These are phyloP conservation scores for Haliclystus octoradiatus DNA, from an alignment of 30 jellyfish, hydroid and myxozoan species.

Conservation along the genomic window DNA sequence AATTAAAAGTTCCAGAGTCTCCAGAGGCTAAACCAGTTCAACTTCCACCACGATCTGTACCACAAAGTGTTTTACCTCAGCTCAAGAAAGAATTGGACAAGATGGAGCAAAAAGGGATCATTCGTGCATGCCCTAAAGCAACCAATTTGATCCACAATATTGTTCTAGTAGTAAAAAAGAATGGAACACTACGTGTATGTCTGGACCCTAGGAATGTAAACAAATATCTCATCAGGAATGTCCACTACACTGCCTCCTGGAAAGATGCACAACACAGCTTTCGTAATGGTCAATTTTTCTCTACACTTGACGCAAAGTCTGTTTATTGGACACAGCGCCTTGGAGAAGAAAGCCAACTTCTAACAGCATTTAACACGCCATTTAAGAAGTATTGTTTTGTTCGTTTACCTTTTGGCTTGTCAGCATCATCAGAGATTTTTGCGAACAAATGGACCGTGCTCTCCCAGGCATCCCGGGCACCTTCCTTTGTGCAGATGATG, in stretches of 20 bases:
- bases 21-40: slow-evolving; percentile 20
- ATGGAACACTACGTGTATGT: slow-evolving; percentile 17
- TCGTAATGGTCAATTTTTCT: slow-evolving; percentile 13
- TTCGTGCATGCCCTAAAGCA: slow-evolving; percentile 16
- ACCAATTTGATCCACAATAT: slow-evolving; percentile 30
- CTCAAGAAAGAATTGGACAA: slow-evolving; percentile 19
- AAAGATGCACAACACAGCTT: slow-evolving; percentile 34
- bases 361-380: slow-evolving; percentile 29
- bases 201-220: slow-evolving; percentile 23
- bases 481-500: slow-evolving; percentile 30
- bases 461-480: slow-evolving; percentile 13
- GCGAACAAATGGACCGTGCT: slow-evolving; percentile 5
- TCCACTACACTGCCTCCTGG: slow-evolving; percentile 33
- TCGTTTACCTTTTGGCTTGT: slow-evolving; percentile 12
- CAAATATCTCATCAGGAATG: slow-evolving; percentile 9
- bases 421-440: slow-evolving; percentile 19
- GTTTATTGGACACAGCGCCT: slow-evolving; percentile 28
- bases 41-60: slow-evolving; percentile 21
- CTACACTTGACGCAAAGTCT: slow-evolving; percentile 25
- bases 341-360: slow-evolving; percentile 20
- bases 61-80: slow-evolving; percentile 5
- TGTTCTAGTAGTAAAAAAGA: slow-evolving; percentile 9
- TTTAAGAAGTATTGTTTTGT: slow-evolving; percentile 10
- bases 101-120: slow-evolving; percentile 28
- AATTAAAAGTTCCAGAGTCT: slow-evolving; percentile 16